phyloP scores from a whole-genome alignment of 2,113 vertebrate species.

The Chamaetylas fuelleborni region DNA sequence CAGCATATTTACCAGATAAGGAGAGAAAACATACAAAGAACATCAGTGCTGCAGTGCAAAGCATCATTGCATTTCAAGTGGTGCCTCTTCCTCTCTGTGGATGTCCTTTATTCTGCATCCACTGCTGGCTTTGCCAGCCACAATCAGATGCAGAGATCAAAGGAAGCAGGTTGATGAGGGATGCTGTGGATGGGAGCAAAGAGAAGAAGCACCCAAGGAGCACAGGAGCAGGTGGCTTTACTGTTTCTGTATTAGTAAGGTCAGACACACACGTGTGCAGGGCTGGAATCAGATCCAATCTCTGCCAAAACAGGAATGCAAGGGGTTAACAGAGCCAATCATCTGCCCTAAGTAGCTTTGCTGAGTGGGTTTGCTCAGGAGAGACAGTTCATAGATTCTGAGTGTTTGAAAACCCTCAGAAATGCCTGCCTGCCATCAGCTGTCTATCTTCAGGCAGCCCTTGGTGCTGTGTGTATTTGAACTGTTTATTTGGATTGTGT shows the following conservation, averaged over 20 bases:
- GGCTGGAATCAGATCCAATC: no score
- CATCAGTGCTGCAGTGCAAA: neutral
- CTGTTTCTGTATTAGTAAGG: neutral
- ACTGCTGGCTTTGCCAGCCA: neutral
- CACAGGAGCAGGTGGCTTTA: neutral
- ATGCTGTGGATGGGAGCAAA: neutral
- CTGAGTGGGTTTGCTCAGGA: neutral
- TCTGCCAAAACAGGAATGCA: neutral
- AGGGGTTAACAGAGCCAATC: neutral
- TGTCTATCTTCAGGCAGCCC: neutral
- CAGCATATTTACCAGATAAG: neutral
- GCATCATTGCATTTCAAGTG: neutral
- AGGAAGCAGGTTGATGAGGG: neutral
- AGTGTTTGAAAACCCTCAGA: neutral
- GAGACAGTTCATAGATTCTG: neutral
- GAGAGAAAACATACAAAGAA: neutral
- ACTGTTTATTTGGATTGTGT: neutral
- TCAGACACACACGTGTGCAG: fast-evolving
- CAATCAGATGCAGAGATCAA: neutral
- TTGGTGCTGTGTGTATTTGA: neutral
- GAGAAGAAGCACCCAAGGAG: fast-evolving
- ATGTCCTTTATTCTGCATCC: neutral
- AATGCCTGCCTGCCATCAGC: neutral
- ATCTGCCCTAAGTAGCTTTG: neutral
- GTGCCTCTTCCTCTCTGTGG: no score